phyloP scores from a whole-genome alignment of 2,888 invertebrate genomes.

The Drosophila trichaetosa region DNA sequence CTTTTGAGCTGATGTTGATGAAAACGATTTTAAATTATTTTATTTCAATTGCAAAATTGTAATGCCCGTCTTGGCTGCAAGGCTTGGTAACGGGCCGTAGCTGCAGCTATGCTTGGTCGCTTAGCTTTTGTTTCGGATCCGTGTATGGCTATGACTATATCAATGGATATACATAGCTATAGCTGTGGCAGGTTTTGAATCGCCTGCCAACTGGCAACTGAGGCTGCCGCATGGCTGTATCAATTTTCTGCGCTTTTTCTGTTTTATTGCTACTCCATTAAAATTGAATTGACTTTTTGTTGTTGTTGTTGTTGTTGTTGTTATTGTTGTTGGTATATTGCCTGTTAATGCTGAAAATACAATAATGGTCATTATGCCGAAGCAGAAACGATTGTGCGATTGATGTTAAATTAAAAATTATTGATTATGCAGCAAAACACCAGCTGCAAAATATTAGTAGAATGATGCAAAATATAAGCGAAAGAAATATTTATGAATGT shows the following conservation, averaged over 20 bases:
- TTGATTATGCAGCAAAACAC: slow-evolving; percentile 63
- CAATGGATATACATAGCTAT: slow-evolving; percentile 3
- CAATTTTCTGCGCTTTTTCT: slow-evolving; percentile 76
- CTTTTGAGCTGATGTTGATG: slow-evolving; percentile 81
- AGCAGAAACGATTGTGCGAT: slow-evolving; percentile 75
- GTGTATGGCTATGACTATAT: slow-evolving; percentile 1
- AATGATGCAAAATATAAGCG: not conserved
- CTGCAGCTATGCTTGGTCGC: slow-evolving; percentile 32
- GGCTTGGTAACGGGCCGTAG: slow-evolving; percentile 29
- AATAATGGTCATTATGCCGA: slow-evolving; percentile 74
- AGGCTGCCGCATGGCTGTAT: slow-evolving; percentile 65
- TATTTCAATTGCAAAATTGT: slow-evolving; percentile 77
- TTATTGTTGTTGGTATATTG: slow-evolving; percentile 44
- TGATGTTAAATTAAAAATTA: slow-evolving; percentile 80
- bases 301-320: slow-evolving; percentile 28
- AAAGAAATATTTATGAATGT: not conserved
- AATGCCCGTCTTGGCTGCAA: slow-evolving; percentile 50
- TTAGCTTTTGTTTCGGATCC: slow-evolving; percentile 12
- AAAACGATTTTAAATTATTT: slow-evolving; percentile 84
- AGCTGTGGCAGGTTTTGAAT: slow-evolving; percentile 4
- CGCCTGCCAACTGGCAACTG: slow-evolving; percentile 15
- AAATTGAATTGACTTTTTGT: slow-evolving; percentile 76
- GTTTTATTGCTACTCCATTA: slow-evolving; percentile 81
- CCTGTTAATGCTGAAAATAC: slow-evolving; percentile 73
- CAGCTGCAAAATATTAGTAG: slow-evolving; percentile 53